Base-by-base conservation (phyloP, 1,140 invertebrate species). In the Drosophila parabipectinata region DNA sequence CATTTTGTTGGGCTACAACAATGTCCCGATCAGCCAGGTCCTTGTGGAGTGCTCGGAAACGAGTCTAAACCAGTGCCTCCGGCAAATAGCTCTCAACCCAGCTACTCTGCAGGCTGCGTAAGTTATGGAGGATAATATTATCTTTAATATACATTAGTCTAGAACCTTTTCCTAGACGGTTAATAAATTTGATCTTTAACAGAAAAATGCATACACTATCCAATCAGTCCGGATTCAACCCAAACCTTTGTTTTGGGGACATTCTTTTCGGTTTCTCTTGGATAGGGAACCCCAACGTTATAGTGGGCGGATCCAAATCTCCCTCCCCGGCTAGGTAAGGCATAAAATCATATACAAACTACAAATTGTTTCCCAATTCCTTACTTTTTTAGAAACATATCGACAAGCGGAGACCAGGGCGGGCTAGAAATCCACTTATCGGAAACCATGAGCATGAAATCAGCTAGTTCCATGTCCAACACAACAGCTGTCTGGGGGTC, bases 171-270 rank as follows among this genome's bases (percentile, higher is more conserved):
- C 12, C 10, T 6, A 6, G 5, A 28, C 5, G 1, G 32, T 4
- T 9, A 7, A 6, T 14, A 30, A 0, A 3, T 92, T 26, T 28
- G 4, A 28, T 28, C 26, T 15, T 14, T 5, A 10, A 57, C 78
- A 96, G 95, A 62, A 94, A 94, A 47, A 26, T 59, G 44, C 81
- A 85, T 45, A 10, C 94, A 50, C 93, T 96, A 68, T 94, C 94
- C 37, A 93, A 92, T 28, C 96, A 95, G 92, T 96, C 96, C 0
- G 98, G 98, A 9, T 98, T 98, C 92, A 97, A 98, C 91, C 95
- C 96, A 3, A 95, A 95, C 30, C 93, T 98, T 8, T 98, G 97
- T 91, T 98, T 97, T 85, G 98, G 98, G 1, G 97, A 98, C 88
- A 95, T 98, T 41, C 93, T 97, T 3, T 92, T 98, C 0, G 96